Conservation (phyloP, 1,140 invertebrate genomes). For the Sarcophaga peregrina region DNA sequence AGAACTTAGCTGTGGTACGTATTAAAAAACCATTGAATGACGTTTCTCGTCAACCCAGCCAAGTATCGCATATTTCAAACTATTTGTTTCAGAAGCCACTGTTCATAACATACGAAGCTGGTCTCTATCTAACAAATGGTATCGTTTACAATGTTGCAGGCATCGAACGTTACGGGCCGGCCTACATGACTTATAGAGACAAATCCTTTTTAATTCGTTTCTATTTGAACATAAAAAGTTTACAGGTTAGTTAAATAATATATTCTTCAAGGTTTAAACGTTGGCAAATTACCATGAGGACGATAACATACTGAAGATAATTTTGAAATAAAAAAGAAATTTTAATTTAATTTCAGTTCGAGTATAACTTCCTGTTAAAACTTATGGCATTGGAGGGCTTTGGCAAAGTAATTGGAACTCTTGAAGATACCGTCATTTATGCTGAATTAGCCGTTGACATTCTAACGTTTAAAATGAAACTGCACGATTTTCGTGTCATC, state of each 20-base stretch:
- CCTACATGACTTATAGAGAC: constrained; percentile 59
- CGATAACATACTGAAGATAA: too few relatives aligned
- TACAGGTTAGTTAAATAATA: constrained; percentile 44
- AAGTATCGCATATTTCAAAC: constrained; percentile 15
- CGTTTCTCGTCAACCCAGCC: not conserved
- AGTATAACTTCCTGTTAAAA: constrained; percentile 57
- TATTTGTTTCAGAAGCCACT: constrained; percentile 53
- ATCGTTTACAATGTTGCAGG: constrained; percentile 59
- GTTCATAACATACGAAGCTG: constrained; percentile 55
- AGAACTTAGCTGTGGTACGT: constrained; percentile 52
- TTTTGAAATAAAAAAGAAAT: too few relatives aligned
- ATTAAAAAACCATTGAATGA: not conserved
- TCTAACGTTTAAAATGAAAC: constrained; percentile 49
- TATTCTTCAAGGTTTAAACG: not conserved
- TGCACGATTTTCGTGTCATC: constrained; percentile 60
- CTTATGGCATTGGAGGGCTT: constrained; percentile 56
- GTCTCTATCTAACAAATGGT: constrained; percentile 55
- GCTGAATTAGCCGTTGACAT: constrained; percentile 56
- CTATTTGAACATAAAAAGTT: constrained; percentile 56
- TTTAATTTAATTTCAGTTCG: constrained; percentile 51
- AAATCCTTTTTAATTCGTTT: constrained; percentile 58
- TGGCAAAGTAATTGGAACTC: constrained; percentile 57
- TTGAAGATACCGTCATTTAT: constrained; percentile 58
- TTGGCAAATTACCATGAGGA: too few relatives aligned
- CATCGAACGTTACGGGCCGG: constrained; percentile 53